These are phyloP conservation scores for Pachyuromys duprasi DNA, from an alignment of 2,797 vertebrate genomes.

Conservation along the genomic window DNA sequence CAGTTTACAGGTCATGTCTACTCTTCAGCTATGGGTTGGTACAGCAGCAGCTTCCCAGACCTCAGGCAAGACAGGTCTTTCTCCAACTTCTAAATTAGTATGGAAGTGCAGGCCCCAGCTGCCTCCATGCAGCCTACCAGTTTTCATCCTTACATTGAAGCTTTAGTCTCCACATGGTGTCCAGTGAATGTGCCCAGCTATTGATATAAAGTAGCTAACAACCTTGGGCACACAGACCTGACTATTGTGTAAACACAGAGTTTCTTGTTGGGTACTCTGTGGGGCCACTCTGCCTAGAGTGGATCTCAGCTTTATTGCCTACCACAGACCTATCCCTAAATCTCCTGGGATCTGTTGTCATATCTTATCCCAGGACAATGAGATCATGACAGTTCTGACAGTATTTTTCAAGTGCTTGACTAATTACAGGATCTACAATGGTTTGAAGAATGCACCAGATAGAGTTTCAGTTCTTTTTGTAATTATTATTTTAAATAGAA, in stretches of 20 bases:
- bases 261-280: not conserved
- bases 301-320: not conserved
- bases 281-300: not conserved
- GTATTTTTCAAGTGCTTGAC: not conserved
- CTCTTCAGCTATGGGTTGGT: not conserved
- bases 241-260: not conserved
- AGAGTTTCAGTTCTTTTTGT: not conserved
- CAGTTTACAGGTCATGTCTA: not conserved
- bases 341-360: not conserved
- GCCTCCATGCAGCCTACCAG: not conserved
- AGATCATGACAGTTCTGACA: not conserved
- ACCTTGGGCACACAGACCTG: not conserved
- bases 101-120: not conserved
- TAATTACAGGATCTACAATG: not conserved
- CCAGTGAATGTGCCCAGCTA: not conserved
- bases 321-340: not conserved
- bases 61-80: not conserved
- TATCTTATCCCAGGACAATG: not conserved
- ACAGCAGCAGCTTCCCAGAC: not conserved
- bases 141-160: too few species aligned
- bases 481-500: constrained; percentile 8
- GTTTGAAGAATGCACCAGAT: not conserved
- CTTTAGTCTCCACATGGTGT: not conserved
- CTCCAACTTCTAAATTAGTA: too few species aligned
- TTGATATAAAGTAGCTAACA: not conserved